Evolutionary conservation across 37 sponge, comb jelly and placozoan genomes (phyloP).

Genomic region (Lycopodina hypogea): DNA sequence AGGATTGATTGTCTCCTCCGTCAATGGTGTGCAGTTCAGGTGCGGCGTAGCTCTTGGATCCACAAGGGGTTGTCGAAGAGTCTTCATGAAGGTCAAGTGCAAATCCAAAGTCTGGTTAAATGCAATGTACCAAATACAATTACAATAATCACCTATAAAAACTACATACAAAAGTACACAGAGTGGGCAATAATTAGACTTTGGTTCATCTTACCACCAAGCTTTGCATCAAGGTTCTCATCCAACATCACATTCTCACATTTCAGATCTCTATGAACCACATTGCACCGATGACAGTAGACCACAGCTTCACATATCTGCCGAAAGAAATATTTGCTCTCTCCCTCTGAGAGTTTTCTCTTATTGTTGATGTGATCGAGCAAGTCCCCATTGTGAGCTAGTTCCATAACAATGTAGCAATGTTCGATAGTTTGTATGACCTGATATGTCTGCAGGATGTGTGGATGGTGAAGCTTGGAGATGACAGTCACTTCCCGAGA

Average conservation of each 20-base stretch:
- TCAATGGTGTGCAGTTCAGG: slow-evolving; percentile 17
- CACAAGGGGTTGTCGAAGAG: neutral
- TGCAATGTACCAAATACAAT: too few species aligned
- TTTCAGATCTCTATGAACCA: slow-evolving; percentile 81
- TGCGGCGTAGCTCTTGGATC: slow-evolving; percentile 78
- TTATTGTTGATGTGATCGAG: slow-evolving; percentile 76
- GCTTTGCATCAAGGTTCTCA: slow-evolving; percentile 54
- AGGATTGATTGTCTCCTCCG: neutral
- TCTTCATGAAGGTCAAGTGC: neutral
- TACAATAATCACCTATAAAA: too few species aligned
- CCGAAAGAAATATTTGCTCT: slow-evolving; percentile 45
- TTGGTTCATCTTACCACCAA: slow-evolving; percentile 47
- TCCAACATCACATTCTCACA: slow-evolving; percentile 86
- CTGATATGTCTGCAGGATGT: slow-evolving; percentile 48
- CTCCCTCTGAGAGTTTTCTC: slow-evolving; percentile 56
- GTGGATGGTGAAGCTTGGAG: slow-evolving; percentile 52
- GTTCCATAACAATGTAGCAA: slow-evolving; percentile 73
- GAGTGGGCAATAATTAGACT: too few species aligned
- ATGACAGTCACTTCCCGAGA: slow-evolving; percentile 71
- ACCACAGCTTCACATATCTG: slow-evolving; percentile 53
- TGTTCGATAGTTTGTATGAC: slow-evolving; percentile 62
- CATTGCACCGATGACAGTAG: slow-evolving; percentile 50
- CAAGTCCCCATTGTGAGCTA: slow-evolving; percentile 80
- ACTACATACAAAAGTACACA: too few species aligned
- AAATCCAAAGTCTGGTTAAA: slow-evolving; percentile 89